These are phyloP conservation scores for Sitta carolinensis DNA, from an alignment of 2,797 vertebrate species.

Conservation along the genomic window DNA sequence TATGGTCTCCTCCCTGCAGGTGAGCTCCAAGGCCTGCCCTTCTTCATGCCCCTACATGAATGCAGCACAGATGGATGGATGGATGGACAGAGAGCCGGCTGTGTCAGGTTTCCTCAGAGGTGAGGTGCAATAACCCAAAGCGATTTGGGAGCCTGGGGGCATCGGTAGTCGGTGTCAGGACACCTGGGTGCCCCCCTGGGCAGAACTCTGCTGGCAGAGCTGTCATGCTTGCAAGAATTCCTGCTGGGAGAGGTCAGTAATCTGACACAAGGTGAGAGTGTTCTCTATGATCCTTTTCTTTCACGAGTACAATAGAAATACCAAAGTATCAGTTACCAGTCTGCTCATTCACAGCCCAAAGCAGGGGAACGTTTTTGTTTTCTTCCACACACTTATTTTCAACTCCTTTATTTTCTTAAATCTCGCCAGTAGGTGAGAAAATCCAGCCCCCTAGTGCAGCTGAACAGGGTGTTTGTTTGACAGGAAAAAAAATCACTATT, in stretches of 20 bases:
- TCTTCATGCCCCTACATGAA: neutral
- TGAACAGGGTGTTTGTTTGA: neutral
- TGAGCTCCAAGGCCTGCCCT: neutral
- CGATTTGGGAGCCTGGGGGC: neutral
- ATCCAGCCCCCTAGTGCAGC: neutral
- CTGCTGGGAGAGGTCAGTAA: neutral
- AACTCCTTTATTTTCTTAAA: neutral
- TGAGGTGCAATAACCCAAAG: neutral
- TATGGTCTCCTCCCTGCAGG: neutral
- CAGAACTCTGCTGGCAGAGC: neutral
- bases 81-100: neutral
- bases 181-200: neutral
- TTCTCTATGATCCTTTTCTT: neutral
- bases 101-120: neutral
- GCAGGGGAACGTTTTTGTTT: neutral
- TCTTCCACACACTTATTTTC: neutral
- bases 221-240: neutral
- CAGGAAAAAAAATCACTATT: neutral
- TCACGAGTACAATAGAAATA: neutral
- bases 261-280: neutral
- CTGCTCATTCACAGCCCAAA: neutral
- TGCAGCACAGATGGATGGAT: neutral
- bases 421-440: neutral
- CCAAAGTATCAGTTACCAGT: neutral
- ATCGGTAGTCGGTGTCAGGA: neutral